phyloP scores from a whole-genome alignment of 2,797 vertebrate genomes.

The Pseudomugil gertrudae region DNA sequence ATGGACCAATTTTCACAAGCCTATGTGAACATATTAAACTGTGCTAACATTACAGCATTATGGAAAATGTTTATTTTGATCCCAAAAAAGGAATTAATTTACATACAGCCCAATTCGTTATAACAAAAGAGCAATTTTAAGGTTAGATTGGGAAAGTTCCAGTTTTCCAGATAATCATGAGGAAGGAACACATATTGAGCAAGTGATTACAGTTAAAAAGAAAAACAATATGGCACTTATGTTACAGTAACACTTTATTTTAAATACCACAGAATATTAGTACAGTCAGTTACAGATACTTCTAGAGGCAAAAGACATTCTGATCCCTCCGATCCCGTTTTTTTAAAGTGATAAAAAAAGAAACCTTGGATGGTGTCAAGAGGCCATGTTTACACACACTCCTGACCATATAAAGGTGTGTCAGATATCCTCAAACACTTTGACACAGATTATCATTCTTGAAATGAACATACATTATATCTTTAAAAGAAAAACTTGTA shows the following conservation, averaged over 20 bases:
- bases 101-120: too few species aligned
- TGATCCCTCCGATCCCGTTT: slow-evolving; percentile 59
- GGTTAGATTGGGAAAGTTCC: too few species aligned
- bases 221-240: background rate
- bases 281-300: slow-evolving; percentile 77
- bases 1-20: too few species aligned
- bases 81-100: too few species aligned
- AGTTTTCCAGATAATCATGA: background rate
- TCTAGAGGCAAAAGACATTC: slow-evolving; percentile 71
- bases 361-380: slow-evolving; percentile 55
- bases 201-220: background rate
- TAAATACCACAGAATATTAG: slow-evolving; percentile 82
- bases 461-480: slow-evolving; percentile 7
- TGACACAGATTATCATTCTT: slow-evolving; percentile 21
- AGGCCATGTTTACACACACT: slow-evolving; percentile 55
- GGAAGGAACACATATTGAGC: background rate
- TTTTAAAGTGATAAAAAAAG: slow-evolving; percentile 44
- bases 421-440: slow-evolving; percentile 27
- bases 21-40: too few species aligned
- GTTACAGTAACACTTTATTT: slow-evolving; percentile 77
- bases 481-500: slow-evolving; percentile 7
- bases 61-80: too few species aligned
- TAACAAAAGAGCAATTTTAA: too few species aligned
- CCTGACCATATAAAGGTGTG: slow-evolving; percentile 19
- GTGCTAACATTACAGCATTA: too few species aligned